Evolutionary conservation across 2,888 invertebrate genomes (phyloP), one percentile per base, ranked within the genome.

Genomic region (Patella ulyssiponensis): DNA sequence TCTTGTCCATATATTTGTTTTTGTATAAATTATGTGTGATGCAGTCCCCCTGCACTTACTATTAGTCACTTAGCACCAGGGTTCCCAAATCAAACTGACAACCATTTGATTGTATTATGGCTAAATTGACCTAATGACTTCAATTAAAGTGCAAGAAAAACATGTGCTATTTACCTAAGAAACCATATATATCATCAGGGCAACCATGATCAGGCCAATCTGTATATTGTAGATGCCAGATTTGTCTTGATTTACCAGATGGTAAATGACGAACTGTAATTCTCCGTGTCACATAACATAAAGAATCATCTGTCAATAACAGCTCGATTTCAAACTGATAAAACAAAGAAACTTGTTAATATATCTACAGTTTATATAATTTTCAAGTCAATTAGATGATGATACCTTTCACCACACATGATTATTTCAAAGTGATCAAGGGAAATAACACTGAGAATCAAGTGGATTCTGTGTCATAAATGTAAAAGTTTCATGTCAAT

Each of bases 201-300:
- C 94, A 94, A 9, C 94, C 94, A 81, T 94, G 94, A 85, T 93
- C 94, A 3, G 94, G 94, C 95, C 96, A 96, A 88, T 95, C 95
- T 53, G 94, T 94, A 91, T 95, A 97, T 89, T 95, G 95, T 83
- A 97, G 93, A 92, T 96, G 96, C 96, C 96, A 97, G 81, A 97
- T 88, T 69, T 90, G 90, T 27, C 93, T 85, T 76, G 91, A 88
- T 78, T 88, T 88, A 71, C 88, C 88, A 56, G 88, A 87, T 17
- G 87, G 85, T 12, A 86, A 79, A 80, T 91, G 92, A 17, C 90
- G 88, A 51, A 93, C 81, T 33, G 86, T 85, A 73, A 93, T 88
- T 51, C 90, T 90, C 76, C 92, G 90, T 15, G 92, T 92, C 44
- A 91, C 84, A 80, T 91, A 92, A 73, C 91, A 90, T 73, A 89